Percentiles rank a stretch among this genome's conserved stretches.
phyloP scores from a whole-genome alignment of 2,888 invertebrate genomes.

The Galeopsomyia nigrocyanea region DNA sequence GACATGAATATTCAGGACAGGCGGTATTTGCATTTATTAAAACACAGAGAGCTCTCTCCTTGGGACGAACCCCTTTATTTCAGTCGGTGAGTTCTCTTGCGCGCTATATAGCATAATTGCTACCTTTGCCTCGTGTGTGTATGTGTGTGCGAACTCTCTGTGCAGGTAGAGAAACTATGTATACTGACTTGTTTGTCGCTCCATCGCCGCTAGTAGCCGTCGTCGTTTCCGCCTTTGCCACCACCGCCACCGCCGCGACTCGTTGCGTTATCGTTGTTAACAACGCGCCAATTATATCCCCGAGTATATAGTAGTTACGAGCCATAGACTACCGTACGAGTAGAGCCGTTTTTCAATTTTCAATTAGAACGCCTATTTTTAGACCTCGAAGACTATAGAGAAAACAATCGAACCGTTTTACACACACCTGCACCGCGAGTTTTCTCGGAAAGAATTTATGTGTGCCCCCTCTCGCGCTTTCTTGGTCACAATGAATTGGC shows the following conservation, averaged over 20 bases:
- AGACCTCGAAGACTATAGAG: background rate
- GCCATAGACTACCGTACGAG: background rate
- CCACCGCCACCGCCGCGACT: too few species aligned
- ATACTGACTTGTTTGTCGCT: slow-evolving; percentile 46
- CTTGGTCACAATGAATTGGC: too few species aligned
- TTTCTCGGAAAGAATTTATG: too few species aligned
- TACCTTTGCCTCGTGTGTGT: slow-evolving; percentile 50
- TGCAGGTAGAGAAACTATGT: slow-evolving; percentile 6
- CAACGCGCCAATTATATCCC: slow-evolving; percentile 32
- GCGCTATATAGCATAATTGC: slow-evolving; percentile 57
- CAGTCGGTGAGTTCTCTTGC: slow-evolving; percentile 48
- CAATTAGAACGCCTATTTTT: slow-evolving; percentile 1
- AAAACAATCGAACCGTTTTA: background rate
- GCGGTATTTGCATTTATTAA: slow-evolving; percentile 63
- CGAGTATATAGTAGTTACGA: background rate
- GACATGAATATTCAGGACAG: slow-evolving; percentile 62
- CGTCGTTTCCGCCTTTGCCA: too few species aligned
- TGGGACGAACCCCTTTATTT: slow-evolving; percentile 59
- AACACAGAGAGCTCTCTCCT: slow-evolving; percentile 50
- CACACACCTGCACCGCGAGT: too few species aligned
- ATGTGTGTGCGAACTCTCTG: background rate
- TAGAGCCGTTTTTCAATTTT: slow-evolving; percentile 13
- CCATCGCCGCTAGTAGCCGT: slow-evolving; percentile 20
- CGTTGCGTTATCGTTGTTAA: slow-evolving; percentile 28
- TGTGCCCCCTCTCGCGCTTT: too few species aligned